Conservation (phyloP, 1,140 invertebrate genomes). For the Leptinotarsa texana region DNA sequence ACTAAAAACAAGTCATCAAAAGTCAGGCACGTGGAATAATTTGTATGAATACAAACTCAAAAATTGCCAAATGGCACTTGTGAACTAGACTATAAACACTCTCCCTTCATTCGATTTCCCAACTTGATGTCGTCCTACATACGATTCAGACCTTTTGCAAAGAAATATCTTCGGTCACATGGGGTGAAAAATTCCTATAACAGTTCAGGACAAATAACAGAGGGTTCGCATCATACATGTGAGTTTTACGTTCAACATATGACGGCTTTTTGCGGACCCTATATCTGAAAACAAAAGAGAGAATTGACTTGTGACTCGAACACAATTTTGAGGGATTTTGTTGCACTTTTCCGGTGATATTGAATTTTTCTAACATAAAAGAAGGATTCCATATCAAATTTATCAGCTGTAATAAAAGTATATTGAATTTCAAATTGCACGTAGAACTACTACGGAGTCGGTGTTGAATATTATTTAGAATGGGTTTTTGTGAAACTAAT, state of each 20-base stretch:
- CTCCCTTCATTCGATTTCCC: background rate
- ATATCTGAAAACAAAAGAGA: slow-evolving; percentile 18
- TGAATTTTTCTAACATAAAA: slow-evolving; percentile 16
- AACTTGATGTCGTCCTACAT: background rate
- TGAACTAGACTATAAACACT: background rate
- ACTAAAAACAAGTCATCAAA: too few relatives aligned
- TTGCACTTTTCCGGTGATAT: slow-evolving; percentile 17
- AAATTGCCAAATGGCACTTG: too few relatives aligned
- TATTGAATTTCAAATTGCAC: slow-evolving; percentile 23
- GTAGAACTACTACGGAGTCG: background rate
- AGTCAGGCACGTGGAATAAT: too few relatives aligned
- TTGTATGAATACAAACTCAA: too few relatives aligned
- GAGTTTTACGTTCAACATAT: slow-evolving; percentile 19
- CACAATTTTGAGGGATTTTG: slow-evolving; percentile 4
- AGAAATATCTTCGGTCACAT: slow-evolving; percentile 9
- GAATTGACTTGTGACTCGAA: slow-evolving; percentile 18
- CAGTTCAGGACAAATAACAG: slow-evolving; percentile 12
- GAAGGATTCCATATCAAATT: slow-evolving; percentile 19
- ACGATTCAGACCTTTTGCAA: background rate
- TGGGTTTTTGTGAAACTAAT: background rate
- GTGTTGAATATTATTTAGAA: background rate
- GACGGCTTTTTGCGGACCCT: slow-evolving; percentile 21
- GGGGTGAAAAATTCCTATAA: slow-evolving; percentile 15
- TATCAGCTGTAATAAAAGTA: slow-evolving; percentile 19
- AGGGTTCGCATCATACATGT: slow-evolving; percentile 8